Conservation (phyloP, 2,113 vertebrate species). For the human (Homo sapiens) region GRCh38 chr3:140457001-140457500, state of each 20-base stretch:
- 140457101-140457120: neutral
- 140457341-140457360: neutral
- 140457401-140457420: neutral
- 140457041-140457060: neutral
- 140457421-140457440: neutral
- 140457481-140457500: neutral
- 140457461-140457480: neutral
- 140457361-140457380: neutral
- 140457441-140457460: fast-evolving
- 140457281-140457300: neutral
- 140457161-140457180: neutral
- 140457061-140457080: neutral
- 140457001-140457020: neutral
- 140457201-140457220: neutral
- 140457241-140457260: neutral
- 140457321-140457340: neutral
- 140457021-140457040: neutral
- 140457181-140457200: fast-evolving
- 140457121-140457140: neutral
- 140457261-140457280: neutral
- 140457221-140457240: neutral
- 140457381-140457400: neutral
- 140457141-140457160: neutral
- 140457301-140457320: neutral
- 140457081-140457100: neutral